Base-by-base conservation (phyloP, 2,113 vertebrate species). In the Gallinago jamesoni region DNA sequence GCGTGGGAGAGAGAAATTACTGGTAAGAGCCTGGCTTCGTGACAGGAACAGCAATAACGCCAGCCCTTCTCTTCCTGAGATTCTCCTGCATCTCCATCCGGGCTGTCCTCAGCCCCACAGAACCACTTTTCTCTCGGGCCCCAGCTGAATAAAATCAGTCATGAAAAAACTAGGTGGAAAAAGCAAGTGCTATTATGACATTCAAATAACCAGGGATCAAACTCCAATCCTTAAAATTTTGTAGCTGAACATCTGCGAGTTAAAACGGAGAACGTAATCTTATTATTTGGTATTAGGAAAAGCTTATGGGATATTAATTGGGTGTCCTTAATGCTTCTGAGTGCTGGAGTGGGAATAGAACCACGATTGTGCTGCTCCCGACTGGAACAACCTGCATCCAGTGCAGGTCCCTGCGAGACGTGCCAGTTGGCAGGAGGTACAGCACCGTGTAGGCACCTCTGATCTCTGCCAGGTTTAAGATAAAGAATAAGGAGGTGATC, bases 1-100 rank as follows among this genome's bases (percentile, higher is more conserved):
- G 99, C 56, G 99, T 99, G 86, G 99, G 99, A 22, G 98, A 99
- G 96, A 99, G 99, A 80, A 99, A 99, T 97, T 99, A 99, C 97
- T 98, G 98, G 99, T 99, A 95, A 93, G 97, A 83, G 60, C 28
- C 59, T 69, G 78, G 22, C 14, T 19, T 13, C 53, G 48, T 45
- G 64, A 13, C 27, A 53, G 80, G 75, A 52, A 39, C 48, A 24
- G 74, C 41, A 87, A 1, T 84, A 67, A 41, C 33, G 62, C 59
- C 3, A 0, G 37, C 20, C 24, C 39, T 87, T 86, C 50, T 73
- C 83, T 94, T 89, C 72, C 35, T 33, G 33, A 20, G 30, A 10
- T 48, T 83, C 55, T 83, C 23, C 47, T 83, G 53, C 70, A 22
- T 48, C 74, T 90, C 81, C 69, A 37, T 59, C 33, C 23, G 30